These are phyloP conservation scores for Gallinago media DNA, from an alignment of 2,113 vertebrate species.

Conservation along the genomic window DNA sequence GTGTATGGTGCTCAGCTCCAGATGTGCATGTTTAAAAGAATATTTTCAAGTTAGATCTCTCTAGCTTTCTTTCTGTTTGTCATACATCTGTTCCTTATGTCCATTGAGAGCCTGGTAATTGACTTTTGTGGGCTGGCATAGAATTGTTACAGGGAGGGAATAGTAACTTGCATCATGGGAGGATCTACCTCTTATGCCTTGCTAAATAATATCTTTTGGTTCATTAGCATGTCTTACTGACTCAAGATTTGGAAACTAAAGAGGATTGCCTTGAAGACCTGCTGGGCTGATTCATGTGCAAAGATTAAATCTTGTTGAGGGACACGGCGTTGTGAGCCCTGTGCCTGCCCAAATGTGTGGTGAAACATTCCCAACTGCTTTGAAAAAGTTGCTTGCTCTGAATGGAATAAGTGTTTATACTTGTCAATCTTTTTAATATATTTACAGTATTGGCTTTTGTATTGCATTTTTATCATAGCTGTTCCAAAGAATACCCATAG, in stretches of 20 bases:
- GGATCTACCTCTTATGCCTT: background rate
- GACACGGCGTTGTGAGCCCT: background rate
- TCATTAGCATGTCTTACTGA: background rate
- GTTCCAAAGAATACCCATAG: background rate
- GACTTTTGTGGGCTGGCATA: background rate
- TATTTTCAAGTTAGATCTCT: background rate
- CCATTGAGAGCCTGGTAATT: background rate
- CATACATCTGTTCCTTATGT: background rate
- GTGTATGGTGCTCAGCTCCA: background rate
- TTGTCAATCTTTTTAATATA: background rate
- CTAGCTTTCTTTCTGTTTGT: background rate
- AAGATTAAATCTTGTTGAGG: background rate
- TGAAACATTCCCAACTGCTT: background rate
- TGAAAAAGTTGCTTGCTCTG: background rate
- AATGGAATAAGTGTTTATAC: background rate
- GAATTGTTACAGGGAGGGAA: background rate
- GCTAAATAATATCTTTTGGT: background rate
- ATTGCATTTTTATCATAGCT: background rate
- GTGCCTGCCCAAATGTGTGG: background rate
- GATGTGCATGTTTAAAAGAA: background rate
- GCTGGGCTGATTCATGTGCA: background rate
- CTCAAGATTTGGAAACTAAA: background rate
- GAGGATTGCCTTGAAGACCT: background rate
- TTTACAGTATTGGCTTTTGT: background rate
- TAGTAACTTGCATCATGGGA: background rate